phyloP scores from a whole-genome alignment of 2,797 vertebrate species.

The Pipistrellus pygmaeus region DNA sequence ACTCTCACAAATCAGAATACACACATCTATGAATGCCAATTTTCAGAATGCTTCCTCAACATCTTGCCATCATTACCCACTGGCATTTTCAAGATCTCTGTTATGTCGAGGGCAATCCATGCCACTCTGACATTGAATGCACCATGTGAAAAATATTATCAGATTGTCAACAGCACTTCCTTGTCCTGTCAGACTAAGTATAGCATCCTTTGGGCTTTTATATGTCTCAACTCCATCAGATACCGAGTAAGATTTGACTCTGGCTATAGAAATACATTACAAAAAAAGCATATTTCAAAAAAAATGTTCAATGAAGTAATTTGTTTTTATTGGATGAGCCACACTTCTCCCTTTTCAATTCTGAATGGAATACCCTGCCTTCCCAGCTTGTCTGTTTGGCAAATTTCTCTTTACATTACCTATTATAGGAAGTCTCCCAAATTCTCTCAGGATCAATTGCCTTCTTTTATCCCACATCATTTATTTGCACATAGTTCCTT shows the following conservation, averaged over 20 bases:
- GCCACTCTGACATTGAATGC: not conserved
- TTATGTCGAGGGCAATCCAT: not conserved
- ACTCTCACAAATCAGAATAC: slow-evolving; percentile 7
- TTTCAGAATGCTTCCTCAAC: slow-evolving; percentile 4
- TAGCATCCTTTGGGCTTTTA: not conserved
- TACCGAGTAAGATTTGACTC: not conserved
- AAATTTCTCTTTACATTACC: slow-evolving; percentile 19
- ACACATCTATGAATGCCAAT: not conserved
- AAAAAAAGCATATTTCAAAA: not conserved
- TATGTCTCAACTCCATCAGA: not conserved
- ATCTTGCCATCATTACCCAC: not conserved
- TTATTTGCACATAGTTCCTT: not conserved
- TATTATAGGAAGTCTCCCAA: not conserved
- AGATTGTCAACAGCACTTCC: not conserved
- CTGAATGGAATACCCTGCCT: not conserved
- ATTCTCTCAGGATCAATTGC: not conserved
- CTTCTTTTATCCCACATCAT: not conserved
- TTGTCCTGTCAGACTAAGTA: slow-evolving; percentile 29
- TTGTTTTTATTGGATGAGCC: not conserved
- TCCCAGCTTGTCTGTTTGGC: not conserved
- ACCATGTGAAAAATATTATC: not conserved
- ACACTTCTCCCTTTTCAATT: not conserved
- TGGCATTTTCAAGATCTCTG: not conserved
- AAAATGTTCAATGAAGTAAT: not conserved
- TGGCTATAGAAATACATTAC: not conserved